Conservation (phyloP, 2,888 invertebrate species). For the Polydrusus tereticollis region DNA sequence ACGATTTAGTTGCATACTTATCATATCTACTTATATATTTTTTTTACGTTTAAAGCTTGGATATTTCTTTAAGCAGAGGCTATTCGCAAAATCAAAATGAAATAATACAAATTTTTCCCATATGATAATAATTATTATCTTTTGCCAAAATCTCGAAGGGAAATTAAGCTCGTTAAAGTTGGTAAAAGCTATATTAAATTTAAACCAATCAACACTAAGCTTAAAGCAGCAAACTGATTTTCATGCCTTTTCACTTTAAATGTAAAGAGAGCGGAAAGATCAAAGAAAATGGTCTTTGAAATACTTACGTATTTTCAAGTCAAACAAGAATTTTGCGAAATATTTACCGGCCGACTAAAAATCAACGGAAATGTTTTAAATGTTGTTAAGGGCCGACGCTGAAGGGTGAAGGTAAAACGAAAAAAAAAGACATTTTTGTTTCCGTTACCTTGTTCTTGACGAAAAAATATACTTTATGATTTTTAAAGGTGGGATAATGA, state of each 20-base stretch:
- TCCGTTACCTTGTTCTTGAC: no score
- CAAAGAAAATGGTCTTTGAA: neutral
- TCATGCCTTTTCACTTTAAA: neutral
- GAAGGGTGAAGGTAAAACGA: no score
- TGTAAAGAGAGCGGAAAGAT: neutral
- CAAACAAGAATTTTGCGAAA: neutral
- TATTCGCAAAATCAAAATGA: no score
- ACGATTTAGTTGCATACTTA: no score
- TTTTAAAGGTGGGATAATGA: no score
- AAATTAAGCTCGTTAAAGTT: conserved; percentile 5
- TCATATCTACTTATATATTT: no score
- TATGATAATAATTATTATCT: conserved; percentile 33
- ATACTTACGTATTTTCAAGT: neutral
- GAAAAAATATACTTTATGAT: no score
- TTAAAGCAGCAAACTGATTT: neutral
- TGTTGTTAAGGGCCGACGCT: neutral
- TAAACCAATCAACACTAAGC: neutral
- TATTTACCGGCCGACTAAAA: neutral
- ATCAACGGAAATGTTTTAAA: neutral
- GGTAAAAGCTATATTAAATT: neutral
- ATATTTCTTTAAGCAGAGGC: no score
- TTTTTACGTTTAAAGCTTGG: no score
- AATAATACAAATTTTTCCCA: no score
- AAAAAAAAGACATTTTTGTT: no score
- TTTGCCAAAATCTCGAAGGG: neutral